Percentiles rank a stretch among this genome's conserved stretches.
Evolutionary conservation across 2,797 vertebrate species (phyloP).

Genomic region (Gorsachius magnificus): DNA sequence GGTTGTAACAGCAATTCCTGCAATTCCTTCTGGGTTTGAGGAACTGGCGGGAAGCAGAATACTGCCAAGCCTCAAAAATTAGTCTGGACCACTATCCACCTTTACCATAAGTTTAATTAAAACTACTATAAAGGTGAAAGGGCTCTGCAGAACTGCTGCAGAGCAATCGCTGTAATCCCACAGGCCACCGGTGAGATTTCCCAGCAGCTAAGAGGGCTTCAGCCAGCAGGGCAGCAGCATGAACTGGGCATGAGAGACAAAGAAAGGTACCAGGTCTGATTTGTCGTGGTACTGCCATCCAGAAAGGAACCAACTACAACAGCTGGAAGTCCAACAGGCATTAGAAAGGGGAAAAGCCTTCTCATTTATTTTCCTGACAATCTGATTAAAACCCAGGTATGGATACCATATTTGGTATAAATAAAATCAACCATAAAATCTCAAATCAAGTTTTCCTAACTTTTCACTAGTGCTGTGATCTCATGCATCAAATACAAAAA

Average conservation of each 20-base stretch:
- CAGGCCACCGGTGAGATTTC: background rate
- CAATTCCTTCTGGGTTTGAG: background rate
- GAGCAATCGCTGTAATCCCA: background rate
- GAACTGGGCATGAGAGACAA: accelerated
- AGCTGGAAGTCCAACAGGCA: background rate
- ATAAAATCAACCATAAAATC: background rate
- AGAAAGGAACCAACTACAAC: background rate
- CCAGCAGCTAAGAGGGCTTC: background rate
- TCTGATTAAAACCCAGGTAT: background rate
- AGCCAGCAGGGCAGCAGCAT: background rate
- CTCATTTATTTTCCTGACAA: background rate
- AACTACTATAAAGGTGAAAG: background rate
- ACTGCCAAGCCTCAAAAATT: background rate
- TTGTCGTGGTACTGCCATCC: background rate
- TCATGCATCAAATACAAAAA: background rate
- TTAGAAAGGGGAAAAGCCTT: background rate
- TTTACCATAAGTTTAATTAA: background rate
- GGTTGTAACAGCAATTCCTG: background rate
- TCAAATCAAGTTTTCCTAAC: background rate
- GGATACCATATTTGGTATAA: background rate
- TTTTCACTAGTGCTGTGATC: background rate
- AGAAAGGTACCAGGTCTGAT: background rate
- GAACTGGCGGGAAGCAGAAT: background rate
- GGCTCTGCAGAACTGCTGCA: background rate
- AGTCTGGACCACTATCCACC: background rate